Conservation (phyloP, 2,888 invertebrate genomes). For the Zootermopsis nevadensis region DNA sequence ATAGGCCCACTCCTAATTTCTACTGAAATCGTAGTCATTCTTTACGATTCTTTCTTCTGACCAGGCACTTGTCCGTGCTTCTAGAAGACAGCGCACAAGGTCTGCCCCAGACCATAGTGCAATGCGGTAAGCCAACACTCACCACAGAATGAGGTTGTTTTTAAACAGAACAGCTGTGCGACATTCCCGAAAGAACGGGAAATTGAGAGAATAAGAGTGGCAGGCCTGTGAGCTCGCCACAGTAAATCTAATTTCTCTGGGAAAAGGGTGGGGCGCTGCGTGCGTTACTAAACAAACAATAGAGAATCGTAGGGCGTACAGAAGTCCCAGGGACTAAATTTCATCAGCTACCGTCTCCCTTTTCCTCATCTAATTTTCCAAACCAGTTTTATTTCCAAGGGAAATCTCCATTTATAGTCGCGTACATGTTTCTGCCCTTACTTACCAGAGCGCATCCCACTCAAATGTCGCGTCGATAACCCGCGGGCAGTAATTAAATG, state of each 20-base stretch:
- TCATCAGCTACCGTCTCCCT: conserved; percentile 23
- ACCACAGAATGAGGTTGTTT: not conserved
- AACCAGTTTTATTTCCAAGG: conserved; percentile 16
- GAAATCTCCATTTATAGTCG: conserved; percentile 1
- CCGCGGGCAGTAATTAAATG: too few species aligned
- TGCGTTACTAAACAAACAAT: conserved; percentile 40
- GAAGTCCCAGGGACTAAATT: conserved; percentile 23
- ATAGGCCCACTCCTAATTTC: too few species aligned
- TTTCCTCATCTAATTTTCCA: conserved; percentile 32
- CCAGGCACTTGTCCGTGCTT: too few species aligned
- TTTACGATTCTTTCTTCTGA: too few species aligned
- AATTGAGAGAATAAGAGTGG: conserved; percentile 16
- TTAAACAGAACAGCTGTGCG: not conserved
- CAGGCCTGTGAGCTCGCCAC: conserved; percentile 10
- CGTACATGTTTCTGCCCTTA: not conserved
- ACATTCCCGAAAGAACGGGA: conserved; percentile 5
- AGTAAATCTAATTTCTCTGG: conserved; percentile 33
- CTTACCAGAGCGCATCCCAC: not conserved
- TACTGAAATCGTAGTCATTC: too few species aligned
- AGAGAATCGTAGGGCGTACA: conserved; percentile 19
- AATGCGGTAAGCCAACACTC: not conserved
- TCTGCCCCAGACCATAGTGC: too few species aligned
- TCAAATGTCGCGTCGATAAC: conserved; percentile 1
- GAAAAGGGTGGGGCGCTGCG: conserved; percentile 29
- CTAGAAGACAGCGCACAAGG: too few species aligned